phyloP scores from a whole-genome alignment of 2,797 vertebrate species.

The Hippocampus kuda region DNA sequence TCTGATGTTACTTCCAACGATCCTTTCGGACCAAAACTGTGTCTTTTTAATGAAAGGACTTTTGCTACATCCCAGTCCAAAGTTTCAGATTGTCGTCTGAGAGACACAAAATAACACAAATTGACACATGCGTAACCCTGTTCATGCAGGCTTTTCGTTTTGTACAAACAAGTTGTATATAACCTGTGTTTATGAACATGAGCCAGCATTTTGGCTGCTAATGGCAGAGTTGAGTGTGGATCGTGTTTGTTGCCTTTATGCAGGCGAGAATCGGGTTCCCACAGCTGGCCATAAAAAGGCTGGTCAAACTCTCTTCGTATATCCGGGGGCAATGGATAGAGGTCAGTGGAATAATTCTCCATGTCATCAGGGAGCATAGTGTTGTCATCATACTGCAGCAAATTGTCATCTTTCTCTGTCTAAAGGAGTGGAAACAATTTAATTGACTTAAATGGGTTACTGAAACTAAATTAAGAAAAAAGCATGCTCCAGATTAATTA shows the following conservation, averaged over 20 bases:
- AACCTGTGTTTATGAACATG: conserved; percentile 75
- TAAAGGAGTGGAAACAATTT: not conserved
- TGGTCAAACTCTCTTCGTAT: conserved; percentile 65
- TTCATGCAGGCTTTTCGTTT: not conserved
- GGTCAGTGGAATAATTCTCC: conserved; percentile 64
- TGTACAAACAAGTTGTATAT: not conserved
- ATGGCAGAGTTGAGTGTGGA: conserved; percentile 38
- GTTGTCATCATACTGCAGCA: conserved; percentile 76
- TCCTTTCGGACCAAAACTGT: conserved; percentile 62
- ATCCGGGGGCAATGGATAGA: conserved; percentile 67
- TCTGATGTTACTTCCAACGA: conserved; percentile 66
- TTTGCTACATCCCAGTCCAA: conserved; percentile 62
- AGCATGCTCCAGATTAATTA: not conserved
- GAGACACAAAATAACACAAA: conserved; percentile 1
- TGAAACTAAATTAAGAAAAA: not conserved
- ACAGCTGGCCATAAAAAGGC: conserved; percentile 52
- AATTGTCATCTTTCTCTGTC: conserved; percentile 52
- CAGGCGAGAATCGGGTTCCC: conserved; percentile 29
- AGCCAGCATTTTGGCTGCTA: conserved; percentile 60
- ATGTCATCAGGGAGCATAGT: conserved; percentile 35
- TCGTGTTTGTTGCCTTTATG: conserved; percentile 29
- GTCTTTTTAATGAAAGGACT: conserved; percentile 60
- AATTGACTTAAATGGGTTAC: conserved; percentile 18
- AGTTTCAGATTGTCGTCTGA: conserved; percentile 41
- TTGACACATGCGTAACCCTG: not conserved